A percentile compares a stretch with the other conserved stretches of the same genome.
These are phyloP conservation scores for Helicoverpa zea DNA, from an alignment of 1,140 invertebrate genomes.

Conservation along the genomic window DNA sequence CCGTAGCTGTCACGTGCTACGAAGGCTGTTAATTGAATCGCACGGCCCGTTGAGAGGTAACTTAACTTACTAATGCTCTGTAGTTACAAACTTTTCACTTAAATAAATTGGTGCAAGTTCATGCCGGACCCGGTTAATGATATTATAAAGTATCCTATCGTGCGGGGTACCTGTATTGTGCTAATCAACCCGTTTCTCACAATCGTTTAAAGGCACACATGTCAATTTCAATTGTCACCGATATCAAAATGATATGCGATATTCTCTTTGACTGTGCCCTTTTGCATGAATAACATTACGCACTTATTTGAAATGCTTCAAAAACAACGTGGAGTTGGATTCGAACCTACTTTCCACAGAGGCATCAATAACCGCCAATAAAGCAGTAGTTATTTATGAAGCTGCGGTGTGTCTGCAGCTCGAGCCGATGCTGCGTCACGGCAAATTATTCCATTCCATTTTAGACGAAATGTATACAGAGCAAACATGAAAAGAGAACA, in stretches of 20 bases:
- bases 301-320: constrained; percentile 9
- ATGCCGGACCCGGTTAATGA: constrained; percentile 61
- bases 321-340: constrained; percentile 15
- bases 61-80: constrained; percentile 59
- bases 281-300: too few species aligned
- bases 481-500: constrained; percentile 84
- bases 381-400: constrained; percentile 68
- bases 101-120: constrained; percentile 58
- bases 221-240: too few species aligned
- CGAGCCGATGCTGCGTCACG: constrained; percentile 72
- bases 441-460: constrained; percentile 82
- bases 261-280: too few species aligned
- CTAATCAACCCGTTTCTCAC: background rate
- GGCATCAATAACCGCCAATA: constrained; percentile 51
- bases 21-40: constrained; percentile 76
- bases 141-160: constrained; percentile 11
- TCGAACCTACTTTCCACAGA: too few species aligned
- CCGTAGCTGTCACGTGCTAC: constrained; percentile 58
- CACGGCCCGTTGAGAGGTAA: constrained; percentile 66
- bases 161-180: background rate
- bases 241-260: too few species aligned
- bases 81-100: constrained; percentile 71
- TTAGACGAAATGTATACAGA: constrained; percentile 84
- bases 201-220: background rate
- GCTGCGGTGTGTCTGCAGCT: constrained; percentile 27